Percentiles rank a stretch among this genome's conserved stretches.
Conservation (phyloP, 1,140 invertebrate genomes). For the Aphelenchoides fujianensis region DNA sequence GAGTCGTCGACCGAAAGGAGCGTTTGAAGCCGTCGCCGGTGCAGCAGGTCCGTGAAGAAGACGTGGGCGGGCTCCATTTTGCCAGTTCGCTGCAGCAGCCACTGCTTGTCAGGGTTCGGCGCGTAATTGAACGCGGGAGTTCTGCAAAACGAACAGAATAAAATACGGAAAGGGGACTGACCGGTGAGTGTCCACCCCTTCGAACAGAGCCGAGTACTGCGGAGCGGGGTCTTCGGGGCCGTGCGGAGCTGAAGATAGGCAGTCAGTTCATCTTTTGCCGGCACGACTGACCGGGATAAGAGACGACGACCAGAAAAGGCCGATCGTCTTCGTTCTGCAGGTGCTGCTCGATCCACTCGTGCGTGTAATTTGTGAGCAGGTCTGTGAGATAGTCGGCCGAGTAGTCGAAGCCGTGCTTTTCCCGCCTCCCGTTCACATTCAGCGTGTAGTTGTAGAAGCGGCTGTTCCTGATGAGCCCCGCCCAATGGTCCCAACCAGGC, state of each 20-base stretch:
- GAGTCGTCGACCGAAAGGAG: conserved; percentile 87
- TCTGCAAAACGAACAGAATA: conserved; percentile 66
- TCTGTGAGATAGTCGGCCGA: conserved; percentile 94
- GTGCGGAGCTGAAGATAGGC: conserved; percentile 69
- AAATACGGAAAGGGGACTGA: conserved; percentile 66
- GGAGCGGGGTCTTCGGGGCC: conserved; percentile 96
- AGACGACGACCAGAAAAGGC: conserved; percentile 84
- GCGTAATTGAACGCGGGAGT: conserved; percentile 93
- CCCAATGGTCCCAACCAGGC: conserved; percentile 92
- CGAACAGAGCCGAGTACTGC: conserved; percentile 89
- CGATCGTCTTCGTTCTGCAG: conserved; percentile 73
- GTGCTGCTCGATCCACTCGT: conserved; percentile 77
- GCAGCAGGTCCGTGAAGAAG: conserved; percentile 88
- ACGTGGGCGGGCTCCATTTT: conserved; percentile 91
- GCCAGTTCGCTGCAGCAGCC: conserved; percentile 86
- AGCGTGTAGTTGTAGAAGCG: conserved; percentile 98
- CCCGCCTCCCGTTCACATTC: conserved; percentile 88
- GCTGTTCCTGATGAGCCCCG: conserved; percentile 91
- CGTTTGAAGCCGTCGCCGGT: conserved; percentile 96
- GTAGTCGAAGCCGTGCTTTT: conserved; percentile 84
- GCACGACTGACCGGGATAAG: no score
- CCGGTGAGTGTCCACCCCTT: conserved; percentile 90
- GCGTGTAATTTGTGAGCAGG: conserved; percentile 90
- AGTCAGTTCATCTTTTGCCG: no score
- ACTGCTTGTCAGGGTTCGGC: conserved; percentile 96